Base-by-base conservation (phyloP, 2,888 invertebrate species). In the Vesta saturnalis region DNA sequence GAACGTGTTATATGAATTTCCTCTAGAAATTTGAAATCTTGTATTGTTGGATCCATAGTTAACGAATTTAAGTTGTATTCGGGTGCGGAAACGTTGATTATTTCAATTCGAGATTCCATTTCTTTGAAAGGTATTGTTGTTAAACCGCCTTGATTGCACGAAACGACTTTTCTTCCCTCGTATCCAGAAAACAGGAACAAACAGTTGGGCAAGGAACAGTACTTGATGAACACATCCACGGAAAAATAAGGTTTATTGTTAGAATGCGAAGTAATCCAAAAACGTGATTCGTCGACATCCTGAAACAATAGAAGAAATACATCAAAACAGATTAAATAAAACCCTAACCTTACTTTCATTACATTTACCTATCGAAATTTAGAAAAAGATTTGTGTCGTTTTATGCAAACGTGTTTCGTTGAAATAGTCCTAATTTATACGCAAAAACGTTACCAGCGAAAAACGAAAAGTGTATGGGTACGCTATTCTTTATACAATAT, bases 1-100 rank as follows among this genome's bases (percentile, higher is more conserved):
- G 93, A 94, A 75, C 90, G 89, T n/a, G 89, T 89, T 58, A 94
- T 92, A 78, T 91, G 90, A 10, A 94, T 85, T 83, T 92, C 91
- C 81, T 91, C 89, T 21, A 94, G 85, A 64, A 84, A 82, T 49
- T 81, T 78, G 74, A 87, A 86, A 47, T 80, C 80, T 30, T 79
- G 86, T 77, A 94, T 90, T 43, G 91, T 89, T 5, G 92, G 91
- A 16, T 92, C 92, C 75, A 94, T 91, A 19, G 90, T 90, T 57
- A 94, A 85, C 59, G 86, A 83, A 80, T 92, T 92, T 19, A 86
- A 85, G 72, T 83, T 83, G 65, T 85, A 84, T 43, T 86, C 84
- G 0, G 93, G 92, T 0, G 92, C 91, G 0, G 89, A 85, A 71
- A 94, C 90, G 73, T 88, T 84, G 58, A 94, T 86, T 1, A 91